Conservation (phyloP, 2,797 vertebrate genomes). For the Sylvia borin region DNA sequence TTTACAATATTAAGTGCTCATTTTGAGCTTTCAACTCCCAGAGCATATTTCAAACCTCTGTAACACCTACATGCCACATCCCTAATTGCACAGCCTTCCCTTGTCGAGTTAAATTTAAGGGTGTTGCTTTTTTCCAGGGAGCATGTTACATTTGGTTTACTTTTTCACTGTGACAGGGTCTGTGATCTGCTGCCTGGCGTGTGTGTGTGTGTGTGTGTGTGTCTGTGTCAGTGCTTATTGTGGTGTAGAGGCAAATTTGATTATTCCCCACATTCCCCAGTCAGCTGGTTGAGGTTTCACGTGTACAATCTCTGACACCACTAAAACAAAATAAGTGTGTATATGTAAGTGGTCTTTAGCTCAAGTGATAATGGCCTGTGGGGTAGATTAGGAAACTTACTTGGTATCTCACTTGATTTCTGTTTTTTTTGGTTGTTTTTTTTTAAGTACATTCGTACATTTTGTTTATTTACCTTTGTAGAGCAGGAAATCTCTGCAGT, state of each 20-base stretch:
- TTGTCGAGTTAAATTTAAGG: background rate
- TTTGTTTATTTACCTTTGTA: background rate
- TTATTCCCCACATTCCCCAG: background rate
- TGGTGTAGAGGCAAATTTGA: background rate
- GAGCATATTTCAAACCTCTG: background rate
- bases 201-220: background rate
- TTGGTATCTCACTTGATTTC: background rate
- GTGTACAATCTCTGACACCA: background rate
- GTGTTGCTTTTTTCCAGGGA: background rate
- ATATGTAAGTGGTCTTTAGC: background rate
- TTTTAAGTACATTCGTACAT: background rate
- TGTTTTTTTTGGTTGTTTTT: background rate
- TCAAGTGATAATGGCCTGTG: background rate
- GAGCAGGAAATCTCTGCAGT: background rate
- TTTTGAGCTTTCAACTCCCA: conserved; percentile 3
- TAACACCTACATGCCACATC: background rate
- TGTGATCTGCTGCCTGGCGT: background rate
- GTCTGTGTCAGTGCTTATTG: background rate
- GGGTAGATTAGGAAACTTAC: background rate
- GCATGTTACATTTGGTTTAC: background rate
- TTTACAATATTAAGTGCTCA: background rate
- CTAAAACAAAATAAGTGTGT: background rate
- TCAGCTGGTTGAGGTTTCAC: background rate
- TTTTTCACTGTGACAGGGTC: background rate
- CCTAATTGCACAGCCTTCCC: background rate